Conservation (phyloP, 2,888 invertebrate genomes). For the Aspidiotus rigidus region DNA sequence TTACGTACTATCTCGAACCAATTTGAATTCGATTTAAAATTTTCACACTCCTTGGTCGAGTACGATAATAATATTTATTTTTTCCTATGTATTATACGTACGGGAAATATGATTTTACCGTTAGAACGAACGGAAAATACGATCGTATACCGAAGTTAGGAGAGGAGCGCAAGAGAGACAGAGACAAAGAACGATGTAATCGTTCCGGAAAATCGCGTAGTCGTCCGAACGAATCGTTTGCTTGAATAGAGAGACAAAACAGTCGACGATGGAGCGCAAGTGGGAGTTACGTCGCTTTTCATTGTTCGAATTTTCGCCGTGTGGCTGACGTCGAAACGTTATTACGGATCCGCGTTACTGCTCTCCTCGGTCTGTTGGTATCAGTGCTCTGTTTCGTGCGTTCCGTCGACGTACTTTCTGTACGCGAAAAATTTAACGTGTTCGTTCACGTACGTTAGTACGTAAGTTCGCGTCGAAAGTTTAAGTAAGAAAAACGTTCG, state of each 20-base stretch:
- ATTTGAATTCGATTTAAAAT: too few relatives aligned
- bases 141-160: too few relatives aligned
- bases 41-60: too few relatives aligned
- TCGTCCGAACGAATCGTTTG: conserved; percentile 1
- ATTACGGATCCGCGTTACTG: background rate
- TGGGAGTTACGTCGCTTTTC: conserved; percentile 11
- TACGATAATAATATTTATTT: too few relatives aligned
- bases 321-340: background rate
- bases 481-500: background rate
- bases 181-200: background rate
- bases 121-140: background rate
- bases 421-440: background rate
- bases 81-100: too few relatives aligned
- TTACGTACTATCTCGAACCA: too few relatives aligned
- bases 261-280: background rate
- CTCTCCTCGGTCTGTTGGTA: too few relatives aligned
- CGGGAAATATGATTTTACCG: too few relatives aligned
- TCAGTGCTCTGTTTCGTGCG: too few relatives aligned
- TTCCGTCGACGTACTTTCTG: too few relatives aligned
- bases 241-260: background rate
- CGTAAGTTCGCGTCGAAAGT: background rate
- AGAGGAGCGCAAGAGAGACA: too few relatives aligned
- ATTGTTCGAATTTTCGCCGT: background rate
- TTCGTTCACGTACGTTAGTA: background rate
- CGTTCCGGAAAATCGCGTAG: background rate